Evolutionary conservation across 2,888 invertebrate genomes (phyloP).

Genomic region (Papilio elwesi): DNA sequence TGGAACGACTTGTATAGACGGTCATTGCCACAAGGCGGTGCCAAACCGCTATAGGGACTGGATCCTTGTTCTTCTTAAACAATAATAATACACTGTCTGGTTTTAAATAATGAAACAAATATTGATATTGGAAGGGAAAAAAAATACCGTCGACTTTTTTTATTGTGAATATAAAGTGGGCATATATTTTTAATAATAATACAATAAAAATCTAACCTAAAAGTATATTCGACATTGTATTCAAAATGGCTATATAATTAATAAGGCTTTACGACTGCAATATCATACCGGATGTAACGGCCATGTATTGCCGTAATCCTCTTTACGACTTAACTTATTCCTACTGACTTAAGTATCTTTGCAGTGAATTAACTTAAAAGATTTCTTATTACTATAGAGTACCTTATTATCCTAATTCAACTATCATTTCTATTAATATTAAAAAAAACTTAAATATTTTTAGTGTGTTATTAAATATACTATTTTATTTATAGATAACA

Average conservation of each 20-base stretch:
- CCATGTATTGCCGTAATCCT: too few species aligned
- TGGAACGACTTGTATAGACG: constrained; percentile 19
- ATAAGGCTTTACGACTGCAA: too few species aligned
- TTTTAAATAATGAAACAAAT: constrained; percentile 20
- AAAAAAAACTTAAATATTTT: not conserved
- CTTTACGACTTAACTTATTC: not conserved
- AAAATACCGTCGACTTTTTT: not conserved
- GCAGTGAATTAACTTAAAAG: not conserved
- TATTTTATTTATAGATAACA: too few species aligned
- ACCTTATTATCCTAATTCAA: too few species aligned
- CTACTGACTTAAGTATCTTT: not conserved
- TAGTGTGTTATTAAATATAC: too few species aligned
- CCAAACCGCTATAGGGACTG: constrained; percentile 18
- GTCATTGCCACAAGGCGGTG: constrained; percentile 25
- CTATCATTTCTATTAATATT: too few species aligned
- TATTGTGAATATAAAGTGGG: not conserved
- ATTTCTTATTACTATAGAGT: not conserved
- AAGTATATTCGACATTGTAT: not conserved
- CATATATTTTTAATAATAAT: not conserved
- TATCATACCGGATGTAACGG: too few species aligned
- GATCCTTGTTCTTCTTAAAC: not conserved
- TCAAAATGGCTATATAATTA: not conserved
- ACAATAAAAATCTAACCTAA: not conserved
- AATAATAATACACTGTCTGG: constrained; percentile 20
- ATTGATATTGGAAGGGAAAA: constrained; percentile 6